Evolutionary conservation across 1,140 invertebrate genomes (phyloP).

Genomic region (Drosophila asahinai): DNA sequence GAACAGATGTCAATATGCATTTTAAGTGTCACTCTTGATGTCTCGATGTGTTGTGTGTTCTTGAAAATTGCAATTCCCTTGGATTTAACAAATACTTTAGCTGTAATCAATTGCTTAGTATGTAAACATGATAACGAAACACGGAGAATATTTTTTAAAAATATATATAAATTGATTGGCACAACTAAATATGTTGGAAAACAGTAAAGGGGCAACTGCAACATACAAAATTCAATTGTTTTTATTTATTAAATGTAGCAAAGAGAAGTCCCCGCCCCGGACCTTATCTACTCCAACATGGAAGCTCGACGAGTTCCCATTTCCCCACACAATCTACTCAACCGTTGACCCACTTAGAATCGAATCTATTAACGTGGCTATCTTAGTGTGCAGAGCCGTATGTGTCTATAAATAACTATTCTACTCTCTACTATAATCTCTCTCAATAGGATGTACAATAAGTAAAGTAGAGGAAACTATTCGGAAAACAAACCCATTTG

Average conservation of each 20-base stretch:
- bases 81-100: constrained; percentile 54
- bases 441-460: constrained; percentile 45
- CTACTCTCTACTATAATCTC: constrained; percentile 28
- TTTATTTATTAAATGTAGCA: constrained; percentile 39
- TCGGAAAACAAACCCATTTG: constrained; percentile 32
- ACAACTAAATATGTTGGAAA: constrained; percentile 55
- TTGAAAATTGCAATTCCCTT: constrained; percentile 49
- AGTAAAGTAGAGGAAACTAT: constrained; percentile 60
- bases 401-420: constrained; percentile 61
- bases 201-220: constrained; percentile 25
- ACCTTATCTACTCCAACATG: constrained; percentile 18
- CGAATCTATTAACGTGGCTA: constrained; percentile 46
- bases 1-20: constrained; percentile 63
- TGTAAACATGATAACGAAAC: constrained; percentile 38
- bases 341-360: constrained; percentile 30
- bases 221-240: constrained; percentile 25
- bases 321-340: constrained; percentile 23
- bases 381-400: constrained; percentile 52
- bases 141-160: constrained; percentile 70
- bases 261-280: constrained; percentile 18
- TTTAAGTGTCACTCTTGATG: constrained; percentile 58
- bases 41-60: constrained; percentile 58
- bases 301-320: not conserved
- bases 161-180: constrained; percentile 61
- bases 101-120: constrained; percentile 45